Evolutionary conservation across 2,888 invertebrate species (phyloP).

Genomic region (Drosophila borealis): DNA sequence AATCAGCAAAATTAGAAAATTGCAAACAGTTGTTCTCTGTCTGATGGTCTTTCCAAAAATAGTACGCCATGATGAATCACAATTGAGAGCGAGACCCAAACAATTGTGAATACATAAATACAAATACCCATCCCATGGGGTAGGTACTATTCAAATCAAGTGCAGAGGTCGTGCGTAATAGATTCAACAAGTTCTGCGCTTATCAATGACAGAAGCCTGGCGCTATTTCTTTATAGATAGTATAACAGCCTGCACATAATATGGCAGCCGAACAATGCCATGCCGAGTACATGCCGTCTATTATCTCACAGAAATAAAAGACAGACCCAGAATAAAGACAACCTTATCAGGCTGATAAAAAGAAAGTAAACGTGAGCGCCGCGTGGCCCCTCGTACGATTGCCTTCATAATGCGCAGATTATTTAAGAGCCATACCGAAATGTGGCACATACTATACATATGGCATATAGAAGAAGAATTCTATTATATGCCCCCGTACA

Average conservation of each 20-base stretch:
- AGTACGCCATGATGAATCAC: conserved; percentile 46
- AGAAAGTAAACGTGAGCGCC: conserved; percentile 55
- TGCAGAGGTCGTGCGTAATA: conserved; percentile 61
- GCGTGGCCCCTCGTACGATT: conserved; percentile 39
- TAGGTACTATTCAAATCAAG: conserved; percentile 43
- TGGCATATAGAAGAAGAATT: no score
- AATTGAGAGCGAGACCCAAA: conserved; percentile 14
- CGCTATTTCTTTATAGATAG: conserved; percentile 33
- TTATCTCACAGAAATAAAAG: conserved; percentile 57
- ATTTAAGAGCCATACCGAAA: conserved; percentile 27
- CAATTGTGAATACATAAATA: conserved; percentile 15
- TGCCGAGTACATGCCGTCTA: conserved; percentile 34
- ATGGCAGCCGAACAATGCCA: conserved; percentile 42
- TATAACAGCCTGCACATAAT: conserved; percentile 4
- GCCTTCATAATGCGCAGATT: conserved; percentile 53
- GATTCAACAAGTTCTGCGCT: conserved; percentile 44
- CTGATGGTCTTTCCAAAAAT: conserved; percentile 37
- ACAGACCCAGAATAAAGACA: conserved; percentile 33
- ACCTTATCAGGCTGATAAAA: conserved; percentile 58
- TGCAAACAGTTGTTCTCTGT: conserved; percentile 30
- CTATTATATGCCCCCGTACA: neutral
- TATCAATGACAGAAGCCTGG: conserved; percentile 53
- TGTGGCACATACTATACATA: neutral
- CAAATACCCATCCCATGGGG: conserved; percentile 11
- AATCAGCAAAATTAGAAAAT: conserved; percentile 37